Conservation (phyloP, 2,797 vertebrate species). For the Rhinoraja longicauda region DNA sequence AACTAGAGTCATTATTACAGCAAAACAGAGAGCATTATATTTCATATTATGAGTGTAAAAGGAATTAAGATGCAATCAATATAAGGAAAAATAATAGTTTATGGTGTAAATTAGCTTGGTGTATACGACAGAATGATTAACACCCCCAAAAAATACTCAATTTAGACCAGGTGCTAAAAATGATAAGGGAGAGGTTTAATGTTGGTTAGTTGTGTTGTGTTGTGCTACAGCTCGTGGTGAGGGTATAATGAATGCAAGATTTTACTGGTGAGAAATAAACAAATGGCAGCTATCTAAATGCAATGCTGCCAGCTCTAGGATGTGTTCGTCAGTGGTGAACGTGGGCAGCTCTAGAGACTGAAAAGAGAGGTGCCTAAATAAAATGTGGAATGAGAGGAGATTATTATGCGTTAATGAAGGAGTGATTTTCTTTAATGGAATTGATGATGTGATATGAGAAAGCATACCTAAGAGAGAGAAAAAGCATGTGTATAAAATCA, state of each 20-base stretch:
- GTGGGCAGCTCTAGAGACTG: background rate
- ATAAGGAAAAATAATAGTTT: background rate
- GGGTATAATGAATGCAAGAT: background rate
- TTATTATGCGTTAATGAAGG: background rate
- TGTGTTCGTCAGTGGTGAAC: background rate
- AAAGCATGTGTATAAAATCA: too few species aligned
- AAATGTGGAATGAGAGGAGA: background rate
- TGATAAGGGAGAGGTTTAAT: background rate
- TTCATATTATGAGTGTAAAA: slow-evolving; percentile 1
- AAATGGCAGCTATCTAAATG: background rate
- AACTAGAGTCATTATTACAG: background rate
- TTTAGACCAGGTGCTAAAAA: background rate
- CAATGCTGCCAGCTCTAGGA: background rate
- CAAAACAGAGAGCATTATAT: background rate
- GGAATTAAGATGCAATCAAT: background rate
- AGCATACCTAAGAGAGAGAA: background rate
- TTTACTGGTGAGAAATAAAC: background rate
- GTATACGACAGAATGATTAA: background rate
- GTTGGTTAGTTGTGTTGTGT: background rate
- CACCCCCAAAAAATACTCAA: background rate
- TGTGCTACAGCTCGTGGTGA: background rate
- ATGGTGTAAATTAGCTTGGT: background rate
- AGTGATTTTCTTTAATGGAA: background rate
- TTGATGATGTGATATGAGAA: background rate
- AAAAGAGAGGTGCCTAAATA: background rate